A percentile compares a stretch with the other conserved stretches of the same genome.
Conservation (phyloP, 2,113 vertebrate species). For the Haemorhous mexicanus region DNA sequence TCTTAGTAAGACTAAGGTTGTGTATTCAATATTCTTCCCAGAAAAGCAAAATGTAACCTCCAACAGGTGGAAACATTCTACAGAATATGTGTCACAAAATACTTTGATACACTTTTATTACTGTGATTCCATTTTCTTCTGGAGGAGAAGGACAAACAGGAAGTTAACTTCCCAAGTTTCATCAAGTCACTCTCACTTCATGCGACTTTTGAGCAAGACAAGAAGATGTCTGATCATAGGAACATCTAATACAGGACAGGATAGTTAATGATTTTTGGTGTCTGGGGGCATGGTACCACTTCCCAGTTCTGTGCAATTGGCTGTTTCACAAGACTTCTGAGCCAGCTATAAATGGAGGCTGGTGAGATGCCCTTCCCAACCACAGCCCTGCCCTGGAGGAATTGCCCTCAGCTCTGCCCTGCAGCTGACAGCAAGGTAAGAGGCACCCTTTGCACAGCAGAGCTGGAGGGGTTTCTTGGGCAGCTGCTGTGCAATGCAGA, state of each 20-base stretch:
- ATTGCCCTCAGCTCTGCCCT: background rate
- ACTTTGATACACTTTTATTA: background rate
- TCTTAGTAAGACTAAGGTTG: background rate
- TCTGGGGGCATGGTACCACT: background rate
- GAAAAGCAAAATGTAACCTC: background rate
- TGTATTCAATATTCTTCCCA: background rate
- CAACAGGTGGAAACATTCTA: background rate
- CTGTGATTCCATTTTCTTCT: background rate
- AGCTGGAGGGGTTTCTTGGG: background rate
- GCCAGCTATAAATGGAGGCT: background rate
- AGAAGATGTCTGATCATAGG: background rate
- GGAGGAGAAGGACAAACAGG: background rate
- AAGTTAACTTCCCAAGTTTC: background rate
- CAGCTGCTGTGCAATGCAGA: background rate
- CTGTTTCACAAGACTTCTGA: background rate
- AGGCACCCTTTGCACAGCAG: background rate
- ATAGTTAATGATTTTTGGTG: background rate
- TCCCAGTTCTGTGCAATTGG: accelerated
- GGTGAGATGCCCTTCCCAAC: accelerated
- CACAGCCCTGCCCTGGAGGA: background rate
- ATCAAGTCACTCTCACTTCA: accelerated
- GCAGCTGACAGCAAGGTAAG: background rate
- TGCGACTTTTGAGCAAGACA: accelerated
- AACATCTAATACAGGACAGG: background rate
- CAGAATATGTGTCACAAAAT: background rate